phyloP scores from a whole-genome alignment of 2,113 vertebrate genomes.

The Tonatia bakeri region DNA sequence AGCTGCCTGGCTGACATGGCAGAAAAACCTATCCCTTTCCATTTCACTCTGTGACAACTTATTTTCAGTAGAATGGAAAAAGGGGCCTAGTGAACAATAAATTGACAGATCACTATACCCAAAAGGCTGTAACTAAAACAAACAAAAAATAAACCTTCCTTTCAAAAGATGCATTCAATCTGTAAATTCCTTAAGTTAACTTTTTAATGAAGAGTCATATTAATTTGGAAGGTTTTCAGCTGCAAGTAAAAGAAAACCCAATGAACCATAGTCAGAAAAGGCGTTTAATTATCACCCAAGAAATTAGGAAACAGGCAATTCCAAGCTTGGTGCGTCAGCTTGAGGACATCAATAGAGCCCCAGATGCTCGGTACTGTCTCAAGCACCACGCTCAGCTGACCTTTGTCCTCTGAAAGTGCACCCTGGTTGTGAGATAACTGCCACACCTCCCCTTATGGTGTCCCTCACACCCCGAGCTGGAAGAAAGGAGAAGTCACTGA shows the following conservation, averaged over 20 bases:
- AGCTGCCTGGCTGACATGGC: not conserved
- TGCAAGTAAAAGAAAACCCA: not conserved
- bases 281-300: not conserved
- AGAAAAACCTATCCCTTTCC: not conserved
- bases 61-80: not conserved
- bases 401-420: not conserved
- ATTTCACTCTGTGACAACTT: not conserved
- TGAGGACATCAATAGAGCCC: not conserved
- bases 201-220: not conserved
- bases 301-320: not conserved
- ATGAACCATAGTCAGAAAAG: not conserved
- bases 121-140: not conserved
- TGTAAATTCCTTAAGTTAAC: not conserved
- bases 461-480: not conserved
- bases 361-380: not conserved
- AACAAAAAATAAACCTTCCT: not conserved
- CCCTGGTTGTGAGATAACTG: not conserved
- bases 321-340: not conserved
- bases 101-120: not conserved
- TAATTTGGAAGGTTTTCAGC: not conserved
- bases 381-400: not conserved
- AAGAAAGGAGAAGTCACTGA: not conserved
- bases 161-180: not conserved
- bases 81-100: not conserved
- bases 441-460: not conserved